Conservation (phyloP, 2,888 invertebrate species). For the Microchrysa polita region DNA sequence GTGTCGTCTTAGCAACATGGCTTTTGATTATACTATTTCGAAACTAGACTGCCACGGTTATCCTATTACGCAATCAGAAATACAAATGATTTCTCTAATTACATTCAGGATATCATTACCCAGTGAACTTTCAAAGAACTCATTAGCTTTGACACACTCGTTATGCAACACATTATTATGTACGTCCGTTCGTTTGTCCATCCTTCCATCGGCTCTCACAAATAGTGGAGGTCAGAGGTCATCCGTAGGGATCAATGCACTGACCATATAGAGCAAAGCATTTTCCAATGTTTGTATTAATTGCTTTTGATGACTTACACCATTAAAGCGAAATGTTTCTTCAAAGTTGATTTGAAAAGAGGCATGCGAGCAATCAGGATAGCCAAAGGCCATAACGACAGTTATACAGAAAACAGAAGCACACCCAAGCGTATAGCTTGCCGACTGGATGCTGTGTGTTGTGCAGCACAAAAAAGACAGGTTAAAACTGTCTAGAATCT, state of each 20-base stretch:
- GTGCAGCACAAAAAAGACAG: constrained; percentile 16
- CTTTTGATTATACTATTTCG: no score
- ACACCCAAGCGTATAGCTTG: not conserved
- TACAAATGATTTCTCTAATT: not conserved
- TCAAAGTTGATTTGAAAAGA: not conserved
- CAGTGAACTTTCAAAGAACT: no score
- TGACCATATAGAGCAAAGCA: not conserved
- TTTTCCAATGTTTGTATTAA: constrained; percentile 26
- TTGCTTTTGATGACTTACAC: constrained; percentile 14
- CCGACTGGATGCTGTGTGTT: not conserved
- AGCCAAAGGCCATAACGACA: not conserved
- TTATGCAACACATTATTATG: not conserved
- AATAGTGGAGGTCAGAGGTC: no score
- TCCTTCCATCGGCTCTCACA: no score
- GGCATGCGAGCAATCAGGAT: not conserved
- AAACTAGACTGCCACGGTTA: no score
- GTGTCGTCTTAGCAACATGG: no score
- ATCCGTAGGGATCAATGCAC: constrained; percentile 20
- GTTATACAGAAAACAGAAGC: constrained; percentile 2
- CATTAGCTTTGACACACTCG: not conserved
- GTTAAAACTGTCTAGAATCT: constrained; percentile 37
- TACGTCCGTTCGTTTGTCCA: no score
- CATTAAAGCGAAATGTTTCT: constrained; percentile 26
- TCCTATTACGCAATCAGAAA: no score
- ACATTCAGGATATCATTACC: constrained; percentile 1